Evolutionary conservation across 2,797 vertebrate genomes (phyloP).

Genomic region (Aythya fuligula): DNA sequence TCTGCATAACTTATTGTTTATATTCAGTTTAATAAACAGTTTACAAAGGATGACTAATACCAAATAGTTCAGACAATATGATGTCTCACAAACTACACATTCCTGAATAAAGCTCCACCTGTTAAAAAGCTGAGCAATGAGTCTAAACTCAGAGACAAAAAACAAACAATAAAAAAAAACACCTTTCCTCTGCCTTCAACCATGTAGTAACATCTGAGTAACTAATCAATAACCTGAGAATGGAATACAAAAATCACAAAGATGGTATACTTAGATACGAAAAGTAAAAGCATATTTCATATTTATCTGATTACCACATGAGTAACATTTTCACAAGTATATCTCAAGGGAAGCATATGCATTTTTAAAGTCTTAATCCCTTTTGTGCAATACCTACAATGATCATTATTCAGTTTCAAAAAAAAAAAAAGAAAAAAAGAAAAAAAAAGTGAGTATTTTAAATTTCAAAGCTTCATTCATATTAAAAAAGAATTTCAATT

Average conservation of each 20-base stretch:
- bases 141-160: neutral
- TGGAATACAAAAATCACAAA: neutral
- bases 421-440: neutral
- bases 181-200: neutral
- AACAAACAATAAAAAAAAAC: neutral
- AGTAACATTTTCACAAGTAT: neutral
- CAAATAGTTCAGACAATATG: neutral
- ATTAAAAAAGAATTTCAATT: neutral
- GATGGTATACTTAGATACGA: neutral
- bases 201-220: neutral
- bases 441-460: neutral
- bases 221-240: neutral
- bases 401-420: neutral
- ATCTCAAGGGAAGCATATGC: neutral
- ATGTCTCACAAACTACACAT: neutral
- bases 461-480: neutral
- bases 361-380: neutral
- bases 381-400: neutral
- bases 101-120: neutral
- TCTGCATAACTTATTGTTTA: conserved; percentile 6
- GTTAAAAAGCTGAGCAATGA: neutral
- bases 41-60: conserved; percentile 12
- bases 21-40: neutral
- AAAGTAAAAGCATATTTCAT: neutral
- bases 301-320: neutral